Evolutionary conservation across 2,888 invertebrate genomes (phyloP), one percentile per base, ranked within the genome.

Genomic region (Xylocampa areola): DNA sequence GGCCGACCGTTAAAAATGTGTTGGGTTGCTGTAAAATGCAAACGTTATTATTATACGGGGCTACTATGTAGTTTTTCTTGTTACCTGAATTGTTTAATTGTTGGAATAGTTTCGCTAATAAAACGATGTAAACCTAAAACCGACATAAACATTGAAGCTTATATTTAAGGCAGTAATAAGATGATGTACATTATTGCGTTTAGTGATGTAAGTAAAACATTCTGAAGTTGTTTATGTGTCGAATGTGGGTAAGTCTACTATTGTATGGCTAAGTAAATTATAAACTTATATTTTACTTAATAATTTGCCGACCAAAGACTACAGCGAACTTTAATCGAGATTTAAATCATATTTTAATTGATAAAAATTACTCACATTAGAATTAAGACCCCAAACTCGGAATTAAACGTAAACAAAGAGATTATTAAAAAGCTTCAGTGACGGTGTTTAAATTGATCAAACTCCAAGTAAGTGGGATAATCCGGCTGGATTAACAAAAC

Each of bases 391-490:
- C 61, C 52, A 61, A 52, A 53, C 68, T 68, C 47, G 49, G 60
- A 81, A 85, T 84, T 76, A 80, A 84, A 84, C 65, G 80, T 83
- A 87, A 87, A 84, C 82, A 84, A 81, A 74, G 77, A 72, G 79
- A 73, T 78, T 80, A 80, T 79, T 79, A 80, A 76, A 80, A 71
- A 80, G 78, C 79, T 85, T 79, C 80, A 72, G 76, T 73, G 73
- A 64, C 75, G 74, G 77, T 77, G 77, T 84, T 84, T 80, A 81
- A 84, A 85, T 85, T 86, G 83, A 86, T 86, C 81, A 81, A 82
- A 80, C 81, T 81, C 68, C 65, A 71, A 76, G 77, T 80, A 81
- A 86, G 81, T 75, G 82, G 82, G 80, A 81, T 86, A 80, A 86
- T 82, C 85, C 77, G 35, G 35, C 35, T 29, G 78, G 79, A 76